These are phyloP conservation scores for Colius striatus DNA, from an alignment of 2,113 vertebrate species.

Conservation along the genomic window DNA sequence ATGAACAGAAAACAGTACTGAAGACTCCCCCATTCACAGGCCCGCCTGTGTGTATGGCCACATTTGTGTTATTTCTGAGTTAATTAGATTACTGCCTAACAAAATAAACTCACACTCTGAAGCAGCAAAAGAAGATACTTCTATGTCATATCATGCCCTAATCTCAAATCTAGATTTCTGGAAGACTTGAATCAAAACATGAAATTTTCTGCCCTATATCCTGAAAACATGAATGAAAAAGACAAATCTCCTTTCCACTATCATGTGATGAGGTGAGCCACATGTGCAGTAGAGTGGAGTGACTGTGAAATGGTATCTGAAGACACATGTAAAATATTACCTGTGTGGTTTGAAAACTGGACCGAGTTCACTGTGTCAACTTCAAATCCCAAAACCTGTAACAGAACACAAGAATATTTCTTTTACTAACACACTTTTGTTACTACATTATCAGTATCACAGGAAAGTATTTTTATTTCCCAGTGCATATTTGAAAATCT, in stretches of 20 bases:
- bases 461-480: background rate
- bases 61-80: background rate
- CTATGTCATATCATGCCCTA: background rate
- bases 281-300: background rate
- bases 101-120: background rate
- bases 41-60: background rate
- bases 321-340: slow-evolving; percentile 68
- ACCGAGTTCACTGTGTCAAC: slow-evolving; percentile 97
- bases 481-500: background rate
- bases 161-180: background rate
- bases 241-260: background rate
- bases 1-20: background rate
- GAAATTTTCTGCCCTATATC: background rate
- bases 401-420: slow-evolving; percentile 29
- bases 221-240: background rate
- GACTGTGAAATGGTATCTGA: background rate
- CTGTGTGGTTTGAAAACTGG: slow-evolving; percentile 99
- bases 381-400: slow-evolving; percentile 96
- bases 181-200: background rate
- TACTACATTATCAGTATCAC: background rate
- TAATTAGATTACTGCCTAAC: background rate
- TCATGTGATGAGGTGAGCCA: background rate
- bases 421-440: background rate
- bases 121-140: background rate
- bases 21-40: background rate